These are phyloP conservation scores for Lordiphosa clarofinis DNA, from an alignment of 1,140 invertebrate genomes.

Conservation along the genomic window DNA sequence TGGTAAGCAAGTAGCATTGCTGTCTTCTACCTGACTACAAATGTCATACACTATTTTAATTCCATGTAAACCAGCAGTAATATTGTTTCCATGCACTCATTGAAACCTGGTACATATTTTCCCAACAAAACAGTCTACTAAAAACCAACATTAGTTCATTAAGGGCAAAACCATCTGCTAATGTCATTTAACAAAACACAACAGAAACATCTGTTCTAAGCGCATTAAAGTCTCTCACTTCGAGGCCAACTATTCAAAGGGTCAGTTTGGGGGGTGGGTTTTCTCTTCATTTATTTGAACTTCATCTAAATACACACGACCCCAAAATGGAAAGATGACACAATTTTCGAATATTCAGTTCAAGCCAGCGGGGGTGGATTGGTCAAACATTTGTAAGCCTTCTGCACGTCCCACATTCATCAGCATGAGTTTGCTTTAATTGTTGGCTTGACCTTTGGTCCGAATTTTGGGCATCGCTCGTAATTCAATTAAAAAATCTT, in stretches of 20 bases:
- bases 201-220: constrained; percentile 58
- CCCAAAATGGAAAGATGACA: constrained; percentile 59
- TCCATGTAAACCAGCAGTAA: no score
- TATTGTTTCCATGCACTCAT: no score
- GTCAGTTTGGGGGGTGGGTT: constrained; percentile 10
- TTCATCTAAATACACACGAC: constrained; percentile 37
- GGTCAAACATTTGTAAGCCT: constrained; percentile 43
- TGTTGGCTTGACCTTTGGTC: constrained; percentile 46
- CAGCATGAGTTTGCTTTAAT: constrained; percentile 47
- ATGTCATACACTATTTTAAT: no score
- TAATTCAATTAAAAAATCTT: constrained; percentile 76
- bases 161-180: no score
- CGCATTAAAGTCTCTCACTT: constrained; percentile 53
- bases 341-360: constrained; percentile 21
- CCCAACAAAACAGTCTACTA: no score
- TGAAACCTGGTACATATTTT: no score
- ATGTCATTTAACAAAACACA: no score
- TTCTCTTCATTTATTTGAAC: constrained; percentile 29
- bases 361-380: constrained; percentile 12
- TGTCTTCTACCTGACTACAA: no score
- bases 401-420: constrained; percentile 35
- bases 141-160: no score
- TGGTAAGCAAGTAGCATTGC: no score
- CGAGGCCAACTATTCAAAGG: not conserved
- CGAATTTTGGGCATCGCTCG: constrained; percentile 34